Evolutionary conservation across 92 coral and sea anemone species (phyloP).

Genomic region (Phenganax marumi): DNA sequence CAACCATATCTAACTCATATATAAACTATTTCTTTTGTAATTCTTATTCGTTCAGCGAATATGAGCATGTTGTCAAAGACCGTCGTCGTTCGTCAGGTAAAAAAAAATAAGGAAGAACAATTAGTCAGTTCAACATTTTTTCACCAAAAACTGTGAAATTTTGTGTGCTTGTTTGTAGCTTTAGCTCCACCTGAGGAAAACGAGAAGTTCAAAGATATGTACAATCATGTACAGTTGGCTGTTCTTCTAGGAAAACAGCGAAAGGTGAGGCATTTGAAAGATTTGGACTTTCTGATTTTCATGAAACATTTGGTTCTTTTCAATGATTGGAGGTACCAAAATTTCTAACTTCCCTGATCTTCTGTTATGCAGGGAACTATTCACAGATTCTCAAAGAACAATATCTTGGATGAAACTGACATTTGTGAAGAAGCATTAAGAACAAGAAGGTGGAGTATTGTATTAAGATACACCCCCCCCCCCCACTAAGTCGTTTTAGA

Average conservation of each 20-base stretch:
- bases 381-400: constrained; percentile 26
- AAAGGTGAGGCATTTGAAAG: constrained; percentile 10
- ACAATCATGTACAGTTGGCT: constrained; percentile 29
- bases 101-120: neutral
- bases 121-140: neutral
- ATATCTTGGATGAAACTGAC: constrained; percentile 28
- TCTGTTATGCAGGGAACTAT: constrained; percentile 16
- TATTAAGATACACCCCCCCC: too few species aligned
- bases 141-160: neutral
- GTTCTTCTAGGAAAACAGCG: constrained; percentile 19
- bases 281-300: neutral
- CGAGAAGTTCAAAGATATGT: constrained; percentile 6
- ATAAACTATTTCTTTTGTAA: neutral
- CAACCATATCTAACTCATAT: neutral
- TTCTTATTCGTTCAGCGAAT: constrained; percentile 17
- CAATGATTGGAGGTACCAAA: neutral
- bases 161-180: constrained; percentile 2
- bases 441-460: constrained; percentile 3
- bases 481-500: neutral
- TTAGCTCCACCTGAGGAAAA: neutral
- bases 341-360: neutral
- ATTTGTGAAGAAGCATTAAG: constrained; percentile 24
- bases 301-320: neutral
- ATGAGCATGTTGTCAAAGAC: constrained; percentile 24
- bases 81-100: constrained; percentile 38